Percentiles rank a stretch among this genome's conserved stretches.
These are phyloP conservation scores for Drosophila borborema DNA, from an alignment of 2,888 invertebrate species.

Conservation along the genomic window DNA sequence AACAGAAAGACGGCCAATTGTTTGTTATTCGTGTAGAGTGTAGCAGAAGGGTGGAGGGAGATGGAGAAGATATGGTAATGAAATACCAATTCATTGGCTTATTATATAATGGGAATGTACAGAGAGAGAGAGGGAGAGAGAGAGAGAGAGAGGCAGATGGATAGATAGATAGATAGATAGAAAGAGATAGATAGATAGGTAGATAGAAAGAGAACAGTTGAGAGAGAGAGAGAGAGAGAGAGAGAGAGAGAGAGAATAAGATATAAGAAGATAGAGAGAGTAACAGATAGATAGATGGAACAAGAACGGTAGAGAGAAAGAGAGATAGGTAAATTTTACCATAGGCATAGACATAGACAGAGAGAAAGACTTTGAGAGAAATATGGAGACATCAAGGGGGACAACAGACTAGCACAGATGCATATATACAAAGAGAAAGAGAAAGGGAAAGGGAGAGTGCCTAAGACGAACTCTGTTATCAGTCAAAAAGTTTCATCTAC, in stretches of 20 bases:
- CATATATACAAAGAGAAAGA: background rate
- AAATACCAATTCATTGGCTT: background rate
- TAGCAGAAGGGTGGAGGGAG: background rate
- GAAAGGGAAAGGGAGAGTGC: background rate
- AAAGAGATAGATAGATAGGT: background rate
- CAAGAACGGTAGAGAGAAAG: background rate
- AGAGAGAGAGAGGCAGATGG: no score
- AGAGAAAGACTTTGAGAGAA: background rate
- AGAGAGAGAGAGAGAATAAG: background rate
- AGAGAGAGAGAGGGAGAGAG: background rate
- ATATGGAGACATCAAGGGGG: no score
- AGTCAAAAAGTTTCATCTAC: constrained; percentile 2
- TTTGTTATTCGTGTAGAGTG: no score
- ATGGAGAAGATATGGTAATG: background rate
- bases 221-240: background rate
- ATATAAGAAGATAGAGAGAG: background rate
- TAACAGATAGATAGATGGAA: no score
- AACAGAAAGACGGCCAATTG: background rate
- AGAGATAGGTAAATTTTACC: no score
- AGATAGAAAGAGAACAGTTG: background rate
- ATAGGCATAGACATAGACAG: background rate
- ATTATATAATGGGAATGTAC: background rate
- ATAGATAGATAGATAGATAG: background rate
- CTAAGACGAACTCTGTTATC: background rate
- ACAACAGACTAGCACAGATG: background rate